Evolutionary conservation across 2,888 invertebrate genomes (phyloP), one percentile per base, ranked within the genome.

Genomic region (Petrophora chlorosata): DNA sequence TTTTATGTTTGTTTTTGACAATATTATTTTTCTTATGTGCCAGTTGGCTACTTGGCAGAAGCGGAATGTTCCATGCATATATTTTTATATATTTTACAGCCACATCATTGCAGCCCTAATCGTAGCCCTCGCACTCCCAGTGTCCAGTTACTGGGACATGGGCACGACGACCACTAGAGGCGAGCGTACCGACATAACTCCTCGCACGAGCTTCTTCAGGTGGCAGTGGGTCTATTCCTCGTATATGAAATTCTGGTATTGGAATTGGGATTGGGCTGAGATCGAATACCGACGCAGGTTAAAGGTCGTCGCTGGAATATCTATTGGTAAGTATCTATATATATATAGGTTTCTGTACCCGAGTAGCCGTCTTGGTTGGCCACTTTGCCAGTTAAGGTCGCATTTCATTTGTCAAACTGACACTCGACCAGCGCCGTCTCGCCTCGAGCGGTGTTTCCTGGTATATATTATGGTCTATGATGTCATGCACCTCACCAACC

Each of bases 241-340:
- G 0, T 19, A 8, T 2, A 1, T 50, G n/a, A 14, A 1, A 8
- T 23, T n/a, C 0, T 39, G 14, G 30, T 30, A 44, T 15, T 41
- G 3, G 7, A 46, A 17, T 2, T 50, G 16, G 32, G 60, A 68
- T 17, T 71, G 67, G 67, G 0, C 15, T 0, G 49, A 42, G 0
- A 32, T 62, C 2, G 3, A 3, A 3, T 42, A 15, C 3, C 42
- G 61, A 30, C 57, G 65, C 33, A 39, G 59, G 15, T 39, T 58
- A 0, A 32, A 38, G 4, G 28, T 25, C 0, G 3, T 72, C 3
- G 67, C 57, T 16, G 71, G 71, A 12, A 5, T 71, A 5, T 66
- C 67, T 30, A 61, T 66, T 15, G 70, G 71, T 71, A 42, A 53
- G 5, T 10, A 1, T 5, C 7, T 19, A 1, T 5, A 19, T 19